Conservation (phyloP, 2,113 vertebrate genomes). For the Acanthisitta chloris region DNA sequence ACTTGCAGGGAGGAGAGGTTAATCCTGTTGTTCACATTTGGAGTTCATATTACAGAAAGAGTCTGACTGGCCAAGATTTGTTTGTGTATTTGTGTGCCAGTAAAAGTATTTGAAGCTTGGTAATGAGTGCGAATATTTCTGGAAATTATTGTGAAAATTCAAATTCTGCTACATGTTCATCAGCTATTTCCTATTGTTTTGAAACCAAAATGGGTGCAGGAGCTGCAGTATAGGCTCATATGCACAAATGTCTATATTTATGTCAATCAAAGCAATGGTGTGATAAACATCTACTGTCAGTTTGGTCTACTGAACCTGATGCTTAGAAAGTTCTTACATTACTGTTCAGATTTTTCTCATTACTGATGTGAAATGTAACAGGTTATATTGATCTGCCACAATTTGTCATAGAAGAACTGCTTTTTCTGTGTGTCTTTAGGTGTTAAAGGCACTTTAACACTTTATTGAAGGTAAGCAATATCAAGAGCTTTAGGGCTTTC, state of each 20-base stretch:
- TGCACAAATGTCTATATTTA: background rate
- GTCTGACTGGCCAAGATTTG: background rate
- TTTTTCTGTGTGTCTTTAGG: background rate
- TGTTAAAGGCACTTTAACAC: background rate
- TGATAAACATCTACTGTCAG: background rate
- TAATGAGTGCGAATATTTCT: background rate
- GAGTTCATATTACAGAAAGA: background rate
- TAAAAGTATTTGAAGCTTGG: background rate
- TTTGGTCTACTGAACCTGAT: background rate
- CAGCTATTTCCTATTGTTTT: background rate
- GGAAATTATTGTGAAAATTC: background rate
- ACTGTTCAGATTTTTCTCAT: background rate
- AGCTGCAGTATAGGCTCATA: background rate
- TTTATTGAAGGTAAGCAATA: background rate
- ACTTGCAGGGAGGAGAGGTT: background rate
- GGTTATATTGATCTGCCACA: background rate
- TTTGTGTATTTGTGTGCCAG: background rate
- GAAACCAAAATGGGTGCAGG: background rate
- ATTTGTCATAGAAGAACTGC: background rate
- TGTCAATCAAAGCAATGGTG: background rate
- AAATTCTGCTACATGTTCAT: background rate
- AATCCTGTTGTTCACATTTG: background rate
- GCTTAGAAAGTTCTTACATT: background rate
- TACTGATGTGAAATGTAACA: background rate
- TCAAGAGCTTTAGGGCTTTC: background rate